Evolutionary conservation across 1,140 invertebrate genomes (phyloP).

Genomic region (Dendroctonus ponderosae): DNA sequence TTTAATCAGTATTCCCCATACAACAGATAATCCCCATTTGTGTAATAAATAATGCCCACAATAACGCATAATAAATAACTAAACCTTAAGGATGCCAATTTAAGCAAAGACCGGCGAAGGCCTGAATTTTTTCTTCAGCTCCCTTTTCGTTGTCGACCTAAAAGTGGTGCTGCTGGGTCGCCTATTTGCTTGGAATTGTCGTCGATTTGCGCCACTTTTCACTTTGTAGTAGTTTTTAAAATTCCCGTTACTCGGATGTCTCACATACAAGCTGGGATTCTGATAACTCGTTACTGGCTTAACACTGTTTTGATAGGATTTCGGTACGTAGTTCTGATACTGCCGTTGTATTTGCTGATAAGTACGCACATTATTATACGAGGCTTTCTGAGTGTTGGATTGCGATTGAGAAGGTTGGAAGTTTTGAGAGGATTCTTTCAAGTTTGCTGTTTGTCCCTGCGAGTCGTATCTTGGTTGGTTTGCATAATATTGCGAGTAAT

Average conservation of each 20-base stretch:
- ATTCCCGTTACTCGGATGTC: constrained; percentile 5
- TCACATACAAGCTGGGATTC: constrained; percentile 8
- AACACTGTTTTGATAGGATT: neutral
- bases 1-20: too few relatives aligned
- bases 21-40: too few relatives aligned
- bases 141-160: neutral
- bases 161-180: neutral
- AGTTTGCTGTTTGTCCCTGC: neutral
- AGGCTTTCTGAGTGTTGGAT: neutral
- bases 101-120: constrained; percentile 7
- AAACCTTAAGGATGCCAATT: neutral
- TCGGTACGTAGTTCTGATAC: neutral
- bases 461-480: neutral
- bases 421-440: neutral
- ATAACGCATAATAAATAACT: too few relatives aligned
- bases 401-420: neutral
- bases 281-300: constrained; percentile 9
- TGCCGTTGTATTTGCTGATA: constrained; percentile 7
- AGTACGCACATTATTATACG: neutral
- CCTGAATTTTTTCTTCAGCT: constrained; percentile 1
- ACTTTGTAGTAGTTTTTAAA: constrained; percentile 3
- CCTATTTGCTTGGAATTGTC: neutral
- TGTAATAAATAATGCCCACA: too few relatives aligned
- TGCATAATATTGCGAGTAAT: neutral
- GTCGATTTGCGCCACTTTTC: neutral